Base-by-base conservation (phyloP, 2,797 vertebrate species). In the Mormyrus proboscirostris region DNA sequence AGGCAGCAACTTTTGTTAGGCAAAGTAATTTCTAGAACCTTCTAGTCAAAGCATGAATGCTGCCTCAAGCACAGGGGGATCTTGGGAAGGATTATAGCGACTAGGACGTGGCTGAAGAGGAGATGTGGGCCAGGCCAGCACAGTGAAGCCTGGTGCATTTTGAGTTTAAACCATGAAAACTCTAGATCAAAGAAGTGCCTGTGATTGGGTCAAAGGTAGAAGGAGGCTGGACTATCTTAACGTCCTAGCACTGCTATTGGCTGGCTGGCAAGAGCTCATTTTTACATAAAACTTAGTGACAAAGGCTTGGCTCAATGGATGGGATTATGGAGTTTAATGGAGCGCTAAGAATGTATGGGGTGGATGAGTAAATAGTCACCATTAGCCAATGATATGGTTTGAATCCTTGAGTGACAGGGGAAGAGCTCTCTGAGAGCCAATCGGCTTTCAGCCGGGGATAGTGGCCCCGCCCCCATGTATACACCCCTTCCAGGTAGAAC, bases 41-140 rank as follows among this genome's bases (percentile, higher is more conserved):
- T 79, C 73, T 79, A 44, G 41, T 79, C 44, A 51, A 85, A 22
- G 47, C n/a, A 22, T 85, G 73, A 79, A 44, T 44, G 73, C 5
- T 79, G 41, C 29, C 82, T 51, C n/a, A 29, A 25, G 41, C 47
- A 51, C 22, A 4, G 7, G 47, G 22, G 82, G 47, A 85, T 50
- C 25, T 55, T 79, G 83, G 88, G n/a, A 88, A 90, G 91, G 90
- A 92, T 94, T 93, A 92, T 55, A 44, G 86, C 65, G 88, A 90
- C 91, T 90, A 9, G 3, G 62, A 65, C 9, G 25, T 29, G 62
- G 62, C 62, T 29, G 88, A 91, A 91, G 88, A n/a, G 82, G 38
- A 88, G 86, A 76, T 85, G 29, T 47, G 33, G 51, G 65, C 47
- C 65, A 55, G 29, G 22, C 59, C 3, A 12, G n/a, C 1, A 33